Base-by-base conservation (phyloP, 2,113 vertebrate genomes). In the Brachypteracias leptosomus region DNA sequence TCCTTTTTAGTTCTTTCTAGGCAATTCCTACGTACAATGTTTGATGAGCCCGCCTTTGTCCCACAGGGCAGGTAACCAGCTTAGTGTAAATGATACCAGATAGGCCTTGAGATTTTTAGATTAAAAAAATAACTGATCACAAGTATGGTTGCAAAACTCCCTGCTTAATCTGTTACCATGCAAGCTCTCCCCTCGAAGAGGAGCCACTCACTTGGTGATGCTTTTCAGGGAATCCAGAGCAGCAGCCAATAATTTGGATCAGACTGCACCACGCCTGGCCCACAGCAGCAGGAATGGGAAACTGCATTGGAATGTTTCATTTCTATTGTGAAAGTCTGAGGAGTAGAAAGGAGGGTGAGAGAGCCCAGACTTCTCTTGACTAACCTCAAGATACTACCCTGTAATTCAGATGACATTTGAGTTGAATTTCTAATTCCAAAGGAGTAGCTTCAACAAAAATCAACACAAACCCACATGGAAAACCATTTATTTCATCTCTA, bases 401-500 rank as follows among this genome's bases (percentile, higher is more conserved):
- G 35, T 52, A 90, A 80, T 83, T 66, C 74, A 73, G 66, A 77
- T 33, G 4, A 47, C 90, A 83, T 71, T 24, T n/a, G 20, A 81
- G 65, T 52, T 76, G 36, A 33, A 77, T 55, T 84, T 80, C 65
- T 59, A 92, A 67, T 78, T 73, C 47, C 90, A 66, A 65, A 91
- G 49, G 26, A 88, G n/a, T 25, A 73, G n/a, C 33, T 85, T 93
- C 6, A 51, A 62, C 18, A 49, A 22, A 11, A 61, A 58, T 19
- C 40, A 57, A 18, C 72, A 86, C 73, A 90, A 89, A 68, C 24
- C 7, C 7, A 86, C 73, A 72, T 13, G 46, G 73, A 83, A 94
- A 88, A 94, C 15, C 47, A 84, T 97, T 94, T 97, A 96, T 97
- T 96, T 96, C 94, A 97, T 97, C 93, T 97, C 96, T 96, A 91